Conservation (phyloP, 1,140 invertebrate genomes). For the Aphaenogaster ashmeadi region DNA sequence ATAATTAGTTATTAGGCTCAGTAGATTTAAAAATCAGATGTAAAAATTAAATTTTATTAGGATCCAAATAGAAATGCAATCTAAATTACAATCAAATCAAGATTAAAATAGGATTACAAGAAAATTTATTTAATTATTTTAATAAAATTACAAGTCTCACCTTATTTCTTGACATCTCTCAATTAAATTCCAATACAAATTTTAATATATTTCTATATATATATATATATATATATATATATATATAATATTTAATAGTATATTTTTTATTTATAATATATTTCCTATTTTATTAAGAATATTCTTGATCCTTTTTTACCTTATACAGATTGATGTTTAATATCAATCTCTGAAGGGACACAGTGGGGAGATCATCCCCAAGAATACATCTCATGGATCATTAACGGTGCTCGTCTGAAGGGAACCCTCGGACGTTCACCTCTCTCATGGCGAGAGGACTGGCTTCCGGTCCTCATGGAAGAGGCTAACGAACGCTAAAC, state of each 20-base stretch:
- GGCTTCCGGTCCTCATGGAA: constrained; percentile 61
- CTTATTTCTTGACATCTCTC: background rate
- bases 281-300: constrained; percentile 8
- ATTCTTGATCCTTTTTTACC: background rate
- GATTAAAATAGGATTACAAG: background rate
- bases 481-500: constrained; percentile 69
- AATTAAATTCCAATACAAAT: background rate
- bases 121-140: background rate
- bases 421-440: constrained; percentile 47
- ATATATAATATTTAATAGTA: background rate
- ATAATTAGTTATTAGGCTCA: no score
- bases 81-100: background rate
- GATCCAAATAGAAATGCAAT: background rate
- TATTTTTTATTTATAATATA: background rate
- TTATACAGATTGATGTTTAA: background rate
- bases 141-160: background rate
- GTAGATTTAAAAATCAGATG: no score
- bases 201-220: constrained; percentile 1
- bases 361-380: background rate
- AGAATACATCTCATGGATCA: constrained; percentile 32
- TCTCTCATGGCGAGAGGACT: constrained; percentile 42
- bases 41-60: constrained; percentile 4
- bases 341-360: background rate
- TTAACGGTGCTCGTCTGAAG: constrained; percentile 57
- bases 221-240: background rate